Evolutionary conservation across 2,113 vertebrate species (phyloP), one percentile per base, ranked within the genome.

Genomic region (Seriola rivoliana): DNA sequence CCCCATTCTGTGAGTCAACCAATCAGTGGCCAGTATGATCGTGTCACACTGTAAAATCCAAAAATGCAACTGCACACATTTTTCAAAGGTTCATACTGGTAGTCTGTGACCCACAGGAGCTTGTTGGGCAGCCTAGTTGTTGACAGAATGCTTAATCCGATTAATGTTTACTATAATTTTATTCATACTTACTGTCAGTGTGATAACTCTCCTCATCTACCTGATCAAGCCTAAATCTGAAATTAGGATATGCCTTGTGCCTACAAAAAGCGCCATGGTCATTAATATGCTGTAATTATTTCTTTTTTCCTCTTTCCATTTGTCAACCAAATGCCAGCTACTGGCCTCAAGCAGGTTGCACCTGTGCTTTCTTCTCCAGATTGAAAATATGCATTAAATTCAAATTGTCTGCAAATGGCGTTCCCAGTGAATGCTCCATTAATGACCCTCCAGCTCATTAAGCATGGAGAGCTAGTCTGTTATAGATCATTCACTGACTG

Each of bases 1-100:
- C 88, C 98, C 98, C 2, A 99, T 99, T 88, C 87, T 99, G 98
- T 99, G 91, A 97, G 98, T 91, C 5, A n/a, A 32, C 58, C 58
- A 23, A 32, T 70, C 44, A 59, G 1, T 64, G 13, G 17, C 3
- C n/a, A 25, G 17, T 38, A 3, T 16, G 52, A 19, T 70, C 9
- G 1, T 29, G 8, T 57, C 14, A 14, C 1, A 11, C 8, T 34
- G 34, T 74, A 2, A 59, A 75, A 34, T 29, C 36, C 1, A 32
- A 60, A 54, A 29, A 46, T 62, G 16, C 1, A 36, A 40, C 38
- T 38, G 29, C 38, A 34, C 13, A 3, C 42, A 12, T 44, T 46
- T 76, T 21, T 73, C 17, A 60, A 25, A 38, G 14, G 16, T 42
- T 58, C 59, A 16, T 58, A 25, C 42, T 42, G 17, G 10, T 55